These are phyloP conservation scores for Cephus pygmeus DNA, from an alignment of 2,888 invertebrate species.

Conservation along the genomic window DNA sequence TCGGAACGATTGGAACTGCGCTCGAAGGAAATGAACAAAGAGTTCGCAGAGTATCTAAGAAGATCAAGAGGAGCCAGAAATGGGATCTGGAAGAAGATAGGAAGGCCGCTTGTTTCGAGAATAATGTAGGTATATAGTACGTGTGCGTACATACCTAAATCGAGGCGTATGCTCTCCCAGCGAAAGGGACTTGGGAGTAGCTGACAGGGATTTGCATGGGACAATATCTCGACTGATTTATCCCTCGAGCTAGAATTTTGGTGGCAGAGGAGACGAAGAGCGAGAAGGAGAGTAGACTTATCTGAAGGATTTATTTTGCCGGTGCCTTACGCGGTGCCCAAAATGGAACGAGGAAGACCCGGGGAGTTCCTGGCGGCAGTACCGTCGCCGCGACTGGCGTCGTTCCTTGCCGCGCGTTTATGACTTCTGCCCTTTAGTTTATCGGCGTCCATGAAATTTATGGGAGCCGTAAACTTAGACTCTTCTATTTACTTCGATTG, in stretches of 20 bases:
- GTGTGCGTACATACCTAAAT: conserved; percentile 18
- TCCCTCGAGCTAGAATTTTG: conserved; percentile 35
- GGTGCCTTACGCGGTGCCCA: conserved; percentile 29
- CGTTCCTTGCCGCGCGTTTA: conserved; percentile 32
- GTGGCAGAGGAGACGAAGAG: conserved; percentile 24
- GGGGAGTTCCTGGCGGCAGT: not conserved
- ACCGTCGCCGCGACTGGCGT: not conserved
- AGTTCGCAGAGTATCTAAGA: too few relatives aligned
- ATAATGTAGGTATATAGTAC: not conserved
- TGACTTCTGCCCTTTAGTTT: conserved; percentile 46
- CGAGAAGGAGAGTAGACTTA: conserved; percentile 34
- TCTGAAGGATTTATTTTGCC: conserved; percentile 50
- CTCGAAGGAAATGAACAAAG: not conserved
- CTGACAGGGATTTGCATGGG: conserved; percentile 54
- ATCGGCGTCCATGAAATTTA: conserved; percentile 44
- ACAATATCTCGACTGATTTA: conserved; percentile 59
- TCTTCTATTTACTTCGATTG: conserved; percentile 10
- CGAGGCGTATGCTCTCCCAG: not conserved
- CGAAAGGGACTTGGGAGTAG: conserved; percentile 26
- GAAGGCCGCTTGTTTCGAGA: not conserved
- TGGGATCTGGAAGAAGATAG: too few relatives aligned
- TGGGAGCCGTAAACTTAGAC: conserved; percentile 33
- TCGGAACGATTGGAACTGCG: not conserved
- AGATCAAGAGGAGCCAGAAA: too few relatives aligned
- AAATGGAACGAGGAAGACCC: not conserved